Conservation (phyloP, 2,113 vertebrate genomes). For the Oreochromis aureus region DNA sequence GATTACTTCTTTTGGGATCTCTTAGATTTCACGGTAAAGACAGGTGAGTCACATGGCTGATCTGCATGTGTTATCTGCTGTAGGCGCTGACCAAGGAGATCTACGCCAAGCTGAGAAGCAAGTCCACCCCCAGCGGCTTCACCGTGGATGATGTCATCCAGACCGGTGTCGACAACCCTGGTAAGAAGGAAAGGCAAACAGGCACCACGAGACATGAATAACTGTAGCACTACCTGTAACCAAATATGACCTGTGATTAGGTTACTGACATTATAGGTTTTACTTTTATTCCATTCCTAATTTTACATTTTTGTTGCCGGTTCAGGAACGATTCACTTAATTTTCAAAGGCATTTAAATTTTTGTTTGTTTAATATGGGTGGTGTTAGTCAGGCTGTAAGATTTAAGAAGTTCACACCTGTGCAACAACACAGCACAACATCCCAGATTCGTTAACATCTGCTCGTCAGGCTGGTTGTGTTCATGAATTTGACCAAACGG, state of each 20-base stretch:
- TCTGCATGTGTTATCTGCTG: not conserved
- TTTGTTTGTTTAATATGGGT: not conserved
- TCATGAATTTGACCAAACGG: not conserved
- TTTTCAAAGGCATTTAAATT: not conserved
- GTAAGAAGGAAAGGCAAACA: slow-evolving; percentile 50
- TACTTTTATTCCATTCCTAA: not conserved
- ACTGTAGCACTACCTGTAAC: not conserved
- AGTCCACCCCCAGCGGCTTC: slow-evolving; percentile 89
- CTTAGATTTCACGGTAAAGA: not conserved
- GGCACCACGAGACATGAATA: not conserved
- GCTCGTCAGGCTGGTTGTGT: not conserved
- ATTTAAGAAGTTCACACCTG: not conserved
- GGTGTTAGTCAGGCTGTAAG: not conserved
- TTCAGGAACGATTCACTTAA: not conserved
- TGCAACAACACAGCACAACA: not conserved
- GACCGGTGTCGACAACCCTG: slow-evolving; percentile 93
- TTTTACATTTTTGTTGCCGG: not conserved
- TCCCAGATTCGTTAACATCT: not conserved
- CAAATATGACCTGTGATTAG: not conserved
- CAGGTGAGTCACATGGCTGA: not conserved
- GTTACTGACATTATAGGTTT: not conserved
- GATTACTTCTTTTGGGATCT: not conserved
- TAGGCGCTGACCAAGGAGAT: slow-evolving; percentile 75
- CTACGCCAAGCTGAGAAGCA: slow-evolving; percentile 82
- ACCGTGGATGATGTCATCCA: slow-evolving; percentile 88